Base-by-base conservation (phyloP, 2,797 vertebrate genomes). In the Cetoscarus ocellatus region DNA sequence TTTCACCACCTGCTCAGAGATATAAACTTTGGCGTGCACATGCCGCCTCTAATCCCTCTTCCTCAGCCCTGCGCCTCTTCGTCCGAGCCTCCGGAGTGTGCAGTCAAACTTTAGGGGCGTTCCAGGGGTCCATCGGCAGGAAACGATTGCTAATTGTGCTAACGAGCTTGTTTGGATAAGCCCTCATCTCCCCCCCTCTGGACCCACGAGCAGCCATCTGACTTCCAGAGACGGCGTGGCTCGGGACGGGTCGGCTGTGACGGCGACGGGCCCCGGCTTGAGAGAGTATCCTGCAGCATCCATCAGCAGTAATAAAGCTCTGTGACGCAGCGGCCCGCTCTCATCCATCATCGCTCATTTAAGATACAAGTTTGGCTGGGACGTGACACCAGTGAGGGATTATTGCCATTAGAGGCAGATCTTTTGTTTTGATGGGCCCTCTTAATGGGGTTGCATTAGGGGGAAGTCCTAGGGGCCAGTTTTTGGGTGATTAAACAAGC, bases 401-500 rank as follows among this genome's bases (percentile, higher is more conserved):
- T 87, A 89, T 86, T 88, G 87, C 91, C 91, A 93, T 94, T 93
- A 90, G 86, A 83, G 89, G 89, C 86, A 82, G 91, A 90, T 93
- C 91, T 86, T 92, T 95, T 91, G 92, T 94, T 90, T 94, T 94
- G 92, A 92, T 93, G 90, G 87, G 81, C 87, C 87, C 88, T 91
- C 91, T 92, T 93, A 94, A 94, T 94, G 91, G 94, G 85, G 88
- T 86, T 84, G 88, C 92, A 90, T 95, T 94, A 93, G 77, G 88
- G 68, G 86, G 65, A 70, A 72, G 82, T 94, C 86, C 87, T 92
- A 86, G 77, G 85, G 92, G 92, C 92, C 93, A 88, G 85, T 93
- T 94, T 93, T 86, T 69, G 92, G 88, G 86, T 93, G 89, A 93
- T 94, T 94, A 95, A 94, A 89, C 89, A 94, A 95, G 91, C 93